Evolutionary conservation across 2,888 invertebrate species (phyloP), one percentile per base, ranked within the genome.

Genomic region (Thymelicus lineola): DNA sequence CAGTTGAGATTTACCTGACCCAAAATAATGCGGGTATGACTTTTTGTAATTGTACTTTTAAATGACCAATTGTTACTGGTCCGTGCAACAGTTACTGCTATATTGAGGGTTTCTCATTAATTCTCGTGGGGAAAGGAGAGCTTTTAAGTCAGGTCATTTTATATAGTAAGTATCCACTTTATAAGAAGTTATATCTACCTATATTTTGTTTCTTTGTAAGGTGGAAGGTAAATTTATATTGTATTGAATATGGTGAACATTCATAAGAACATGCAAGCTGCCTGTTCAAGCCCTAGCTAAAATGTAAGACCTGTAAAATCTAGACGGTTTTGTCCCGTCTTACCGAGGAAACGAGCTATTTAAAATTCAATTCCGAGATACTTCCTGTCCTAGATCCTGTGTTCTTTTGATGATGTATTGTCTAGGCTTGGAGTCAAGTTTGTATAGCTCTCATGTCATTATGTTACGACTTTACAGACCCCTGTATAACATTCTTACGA

Each of bases 1-100:
- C 64, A 70, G 69, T 2, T 38, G 35, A 55, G 61, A 67, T 57
- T 69, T 69, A 68, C 61, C 55, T 62, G 67, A 69, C 68, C 68
- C 57, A 69, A 69, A 68, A 68, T 62, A 69, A 69, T 46, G 57
- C 46, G 7, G 60, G 10, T 50, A 57, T 20, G 58, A 57, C 15
- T 61, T 68, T 60, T 62, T 58, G 62, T 69, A 69, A 63, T 68
- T 62, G 68, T 68, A 68, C 67, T 68, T 62, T 62, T 68, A 68
- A 68, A 68, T 68, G 62, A 48, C 68, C 68, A 62, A 68, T 68
- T 68, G 68, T 68, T 68, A 14, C 42, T 38, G 67, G 58, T 28
- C 42, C 35, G 36, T 53, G 63, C 59, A 66, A 58, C 53, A 53
- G 60, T 67, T 66, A 66, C 61, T 28, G 42, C 46, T 57, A 38